phyloP scores from a whole-genome alignment of 2,113 vertebrate species.

The Hassar affinis region DNA sequence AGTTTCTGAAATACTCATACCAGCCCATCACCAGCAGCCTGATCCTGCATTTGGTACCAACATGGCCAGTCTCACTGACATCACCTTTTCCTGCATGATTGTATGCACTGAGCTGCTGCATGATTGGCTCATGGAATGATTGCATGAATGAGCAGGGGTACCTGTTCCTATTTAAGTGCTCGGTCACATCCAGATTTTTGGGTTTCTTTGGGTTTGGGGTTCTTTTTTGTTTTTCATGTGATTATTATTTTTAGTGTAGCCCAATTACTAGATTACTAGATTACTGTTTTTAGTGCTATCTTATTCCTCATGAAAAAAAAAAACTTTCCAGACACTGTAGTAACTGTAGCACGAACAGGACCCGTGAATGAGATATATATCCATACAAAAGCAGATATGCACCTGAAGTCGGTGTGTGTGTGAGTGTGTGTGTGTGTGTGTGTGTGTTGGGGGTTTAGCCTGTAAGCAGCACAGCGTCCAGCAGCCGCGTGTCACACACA shows the following conservation, averaged over 20 bases:
- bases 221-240: too few species aligned
- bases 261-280: too few species aligned
- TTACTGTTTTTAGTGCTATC: too few species aligned
- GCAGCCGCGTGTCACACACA: not conserved
- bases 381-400: not conserved
- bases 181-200: too few species aligned
- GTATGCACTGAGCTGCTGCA: not conserved
- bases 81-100: not conserved
- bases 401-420: not conserved
- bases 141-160: not conserved
- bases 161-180: not conserved
- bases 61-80: not conserved
- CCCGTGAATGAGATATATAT: not conserved
- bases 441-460: not conserved
- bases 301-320: not conserved
- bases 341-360: not conserved
- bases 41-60: not conserved
- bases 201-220: too few species aligned
- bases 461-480: not conserved
- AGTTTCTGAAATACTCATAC: not conserved
- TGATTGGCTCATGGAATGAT: not conserved
- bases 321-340: not conserved
- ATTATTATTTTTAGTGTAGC: not conserved
- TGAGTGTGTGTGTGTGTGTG: not conserved
- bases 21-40: not conserved